A percentile compares a stretch with the other conserved stretches of the same genome.
Conservation (phyloP, 2,888 invertebrate species). For the Sminthurinus aureus region DNA sequence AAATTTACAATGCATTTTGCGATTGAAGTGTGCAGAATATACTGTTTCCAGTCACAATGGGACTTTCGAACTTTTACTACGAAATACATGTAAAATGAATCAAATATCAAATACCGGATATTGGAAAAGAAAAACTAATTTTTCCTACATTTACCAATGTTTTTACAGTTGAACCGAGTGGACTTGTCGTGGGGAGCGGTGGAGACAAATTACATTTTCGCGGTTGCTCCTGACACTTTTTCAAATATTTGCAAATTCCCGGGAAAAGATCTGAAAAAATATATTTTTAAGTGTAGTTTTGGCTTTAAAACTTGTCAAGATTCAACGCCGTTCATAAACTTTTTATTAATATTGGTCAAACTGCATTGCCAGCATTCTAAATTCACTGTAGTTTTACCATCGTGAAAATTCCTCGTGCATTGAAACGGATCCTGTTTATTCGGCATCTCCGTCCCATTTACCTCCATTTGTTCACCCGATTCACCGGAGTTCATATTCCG, state of each 20-base stretch:
- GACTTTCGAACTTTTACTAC: too few relatives aligned
- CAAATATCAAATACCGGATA: too few relatives aligned
- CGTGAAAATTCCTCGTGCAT: conserved; percentile 51
- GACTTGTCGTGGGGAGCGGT: background rate
- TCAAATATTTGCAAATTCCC: conserved; percentile 53
- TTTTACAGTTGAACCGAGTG: background rate
- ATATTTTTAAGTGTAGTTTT: too few relatives aligned
- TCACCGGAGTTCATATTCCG: background rate
- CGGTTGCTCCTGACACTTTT: conserved; percentile 40
- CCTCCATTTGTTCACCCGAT: conserved; percentile 31
- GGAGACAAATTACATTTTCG: background rate
- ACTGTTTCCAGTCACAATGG: too few relatives aligned
- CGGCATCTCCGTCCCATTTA: conserved; percentile 34
- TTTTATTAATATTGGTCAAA: too few relatives aligned
- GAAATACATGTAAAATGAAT: too few relatives aligned
- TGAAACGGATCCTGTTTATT: conserved; percentile 46
- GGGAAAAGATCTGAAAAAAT: conserved; percentile 51
- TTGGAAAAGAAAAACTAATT: too few relatives aligned
- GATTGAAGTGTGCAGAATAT: too few relatives aligned
- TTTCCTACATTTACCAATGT: conserved; percentile 51
- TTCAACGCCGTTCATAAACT: too few relatives aligned
- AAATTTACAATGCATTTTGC: conserved; percentile 46
- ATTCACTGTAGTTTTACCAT: too few relatives aligned
- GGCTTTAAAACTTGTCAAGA: too few relatives aligned
- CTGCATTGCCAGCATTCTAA: too few relatives aligned